phyloP scores from a whole-genome alignment of 2,888 invertebrate genomes.

The Dasypolia templi region DNA sequence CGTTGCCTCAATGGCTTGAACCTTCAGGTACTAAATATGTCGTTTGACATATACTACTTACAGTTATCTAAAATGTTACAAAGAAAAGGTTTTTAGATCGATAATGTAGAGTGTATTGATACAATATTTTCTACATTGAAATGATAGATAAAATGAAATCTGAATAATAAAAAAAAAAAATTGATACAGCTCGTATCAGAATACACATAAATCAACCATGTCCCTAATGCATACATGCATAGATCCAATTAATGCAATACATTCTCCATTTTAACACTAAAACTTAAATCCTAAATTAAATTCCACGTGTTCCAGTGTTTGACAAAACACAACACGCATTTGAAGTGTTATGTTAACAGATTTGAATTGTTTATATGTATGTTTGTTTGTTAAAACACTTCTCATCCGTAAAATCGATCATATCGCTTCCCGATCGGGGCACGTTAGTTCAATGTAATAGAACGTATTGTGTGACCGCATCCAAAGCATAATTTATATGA shows the following conservation, averaged over 20 bases:
- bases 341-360: constrained; percentile 40
- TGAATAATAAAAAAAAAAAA: background rate
- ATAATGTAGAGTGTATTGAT: background rate
- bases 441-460: constrained; percentile 80
- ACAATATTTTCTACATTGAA: background rate
- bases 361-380: constrained; percentile 48
- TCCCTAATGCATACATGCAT: background rate
- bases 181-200: background rate
- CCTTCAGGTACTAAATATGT: background rate
- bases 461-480: constrained; percentile 78
- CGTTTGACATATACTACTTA: background rate
- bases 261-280: constrained; percentile 26
- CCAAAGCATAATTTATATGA: constrained; percentile 81
- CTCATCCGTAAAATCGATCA: constrained; percentile 58
- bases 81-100: background rate
- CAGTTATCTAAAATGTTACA: background rate
- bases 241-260: constrained; percentile 24
- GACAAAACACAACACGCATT: constrained; percentile 49
- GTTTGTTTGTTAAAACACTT: constrained; percentile 55
- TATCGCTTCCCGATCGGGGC: constrained; percentile 61
- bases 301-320: constrained; percentile 44
- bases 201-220: background rate
- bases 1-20: background rate
- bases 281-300: constrained; percentile 21
- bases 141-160: background rate